Percentiles rank a stretch among this genome's conserved stretches.
Conservation (phyloP, 2,888 invertebrate species). For the Microchrysa polita region DNA sequence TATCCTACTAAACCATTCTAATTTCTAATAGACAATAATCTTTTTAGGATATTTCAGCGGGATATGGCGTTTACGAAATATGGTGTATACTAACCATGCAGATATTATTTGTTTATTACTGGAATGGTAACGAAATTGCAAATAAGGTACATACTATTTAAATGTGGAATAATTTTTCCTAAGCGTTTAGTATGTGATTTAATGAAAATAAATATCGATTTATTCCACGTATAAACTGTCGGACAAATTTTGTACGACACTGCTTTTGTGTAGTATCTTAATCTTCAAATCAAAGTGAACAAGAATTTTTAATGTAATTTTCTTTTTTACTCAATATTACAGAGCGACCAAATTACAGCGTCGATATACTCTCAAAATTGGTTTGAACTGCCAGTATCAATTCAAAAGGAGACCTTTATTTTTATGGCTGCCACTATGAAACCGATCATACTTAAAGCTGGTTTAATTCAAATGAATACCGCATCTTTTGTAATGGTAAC, state of each 20-base stretch:
- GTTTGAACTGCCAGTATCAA: neutral
- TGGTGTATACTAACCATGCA: neutral
- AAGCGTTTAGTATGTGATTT: too few species aligned
- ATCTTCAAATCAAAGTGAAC: too few species aligned
- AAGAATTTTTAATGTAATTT: neutral
- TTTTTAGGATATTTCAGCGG: neutral
- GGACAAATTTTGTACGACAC: too few species aligned
- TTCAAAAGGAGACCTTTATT: neutral
- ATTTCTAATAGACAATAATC: too few species aligned
- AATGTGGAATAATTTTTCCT: neutral
- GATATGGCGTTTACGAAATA: neutral
- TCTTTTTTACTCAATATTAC: neutral
- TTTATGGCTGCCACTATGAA: neutral
- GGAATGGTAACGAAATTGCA: slow-evolving; percentile 9
- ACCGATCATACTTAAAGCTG: neutral
- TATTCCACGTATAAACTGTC: too few species aligned
- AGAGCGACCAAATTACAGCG: neutral
- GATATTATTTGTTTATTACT: neutral
- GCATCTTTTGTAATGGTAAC: neutral
- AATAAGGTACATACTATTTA: neutral
- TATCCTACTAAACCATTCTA: too few species aligned
- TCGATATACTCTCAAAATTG: slow-evolving; percentile 4
- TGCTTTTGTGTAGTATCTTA: too few species aligned
- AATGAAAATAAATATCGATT: too few species aligned
- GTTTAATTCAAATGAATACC: slow-evolving; percentile 2